Evolutionary conservation across 1,140 invertebrate genomes (phyloP).

Genomic region (Scaptomyza graminum): DNA sequence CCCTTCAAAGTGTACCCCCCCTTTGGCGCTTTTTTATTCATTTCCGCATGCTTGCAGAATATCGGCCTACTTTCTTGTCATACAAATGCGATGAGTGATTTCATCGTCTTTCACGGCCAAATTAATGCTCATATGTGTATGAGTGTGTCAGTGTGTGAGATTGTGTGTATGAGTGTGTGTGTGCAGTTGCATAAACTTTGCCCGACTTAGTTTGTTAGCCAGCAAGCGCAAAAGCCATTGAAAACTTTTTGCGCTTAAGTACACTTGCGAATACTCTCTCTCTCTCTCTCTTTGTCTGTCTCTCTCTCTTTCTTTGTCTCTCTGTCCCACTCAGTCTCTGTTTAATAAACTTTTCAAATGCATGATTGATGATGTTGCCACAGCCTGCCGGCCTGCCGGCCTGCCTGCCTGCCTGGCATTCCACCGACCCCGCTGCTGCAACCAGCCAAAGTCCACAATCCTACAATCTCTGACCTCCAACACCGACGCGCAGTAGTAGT

Average conservation of each 20-base stretch:
- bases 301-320: not conserved
- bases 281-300: not conserved
- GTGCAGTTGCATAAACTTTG: conserved; percentile 45
- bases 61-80: conserved; percentile 43
- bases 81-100: conserved; percentile 50
- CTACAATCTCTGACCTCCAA: conserved; percentile 26
- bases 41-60: conserved; percentile 18
- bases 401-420: not conserved
- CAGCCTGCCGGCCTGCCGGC: conserved; percentile 5
- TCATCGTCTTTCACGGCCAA: conserved; percentile 46
- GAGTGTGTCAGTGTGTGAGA: conserved; percentile 1
- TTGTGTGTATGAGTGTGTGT: conserved; percentile 17
- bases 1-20: not conserved
- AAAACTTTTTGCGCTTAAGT: conserved; percentile 77
- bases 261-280: conserved; percentile 45
- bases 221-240: conserved; percentile 66
- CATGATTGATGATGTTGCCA: conserved; percentile 77
- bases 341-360: conserved; percentile 80
- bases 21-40: too few relatives aligned
- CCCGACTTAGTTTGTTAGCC: conserved; percentile 40
- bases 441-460: not conserved
- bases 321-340: not conserved
- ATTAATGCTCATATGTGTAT: conserved; percentile 10
- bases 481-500: conserved; percentile 11
- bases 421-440: not conserved